Percentiles rank a stretch among this genome's conserved stretches.
phyloP scores from a whole-genome alignment of 2,888 invertebrate species.

The Aspidiotus rigidus region DNA sequence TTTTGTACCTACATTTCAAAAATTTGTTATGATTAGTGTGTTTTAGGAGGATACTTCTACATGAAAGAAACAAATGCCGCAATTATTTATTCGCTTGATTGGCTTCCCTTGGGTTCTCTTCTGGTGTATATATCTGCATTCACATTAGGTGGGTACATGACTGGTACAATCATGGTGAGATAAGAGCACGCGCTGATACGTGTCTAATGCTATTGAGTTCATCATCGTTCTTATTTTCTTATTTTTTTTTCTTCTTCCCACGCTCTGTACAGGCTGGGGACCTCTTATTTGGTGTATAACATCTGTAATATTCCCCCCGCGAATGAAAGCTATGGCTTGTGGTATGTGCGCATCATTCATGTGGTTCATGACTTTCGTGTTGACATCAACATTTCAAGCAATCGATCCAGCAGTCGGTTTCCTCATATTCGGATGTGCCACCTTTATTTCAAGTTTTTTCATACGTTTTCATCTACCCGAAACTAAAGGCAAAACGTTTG shows the following conservation, averaged over 20 bases:
- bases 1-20: slow-evolving; percentile 32
- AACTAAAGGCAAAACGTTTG: slow-evolving; percentile 37
- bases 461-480: slow-evolving; percentile 60
- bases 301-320: slow-evolving; percentile 70
- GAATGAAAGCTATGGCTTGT: slow-evolving; percentile 66
- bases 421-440: slow-evolving; percentile 60
- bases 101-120: slow-evolving; percentile 63
- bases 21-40: slow-evolving; percentile 44
- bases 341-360: slow-evolving; percentile 67
- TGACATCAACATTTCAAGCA: slow-evolving; percentile 60
- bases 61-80: slow-evolving; percentile 45
- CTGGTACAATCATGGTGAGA: no score
- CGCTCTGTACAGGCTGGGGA: slow-evolving; percentile 51
- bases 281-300: slow-evolving; percentile 74
- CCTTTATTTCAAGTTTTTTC: slow-evolving; percentile 57
- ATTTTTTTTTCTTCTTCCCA: background rate
- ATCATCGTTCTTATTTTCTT: background rate
- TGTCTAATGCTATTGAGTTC: no score
- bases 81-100: slow-evolving; percentile 48
- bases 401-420: slow-evolving; percentile 60
- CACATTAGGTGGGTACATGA: slow-evolving; percentile 51
- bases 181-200: no score
- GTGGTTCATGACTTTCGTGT: slow-evolving; percentile 64
- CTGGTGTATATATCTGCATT: slow-evolving; percentile 65
- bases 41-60: slow-evolving; percentile 53